phyloP scores from a whole-genome alignment of 2,113 vertebrate genomes.

The Syngnathoides biaculeatus region DNA sequence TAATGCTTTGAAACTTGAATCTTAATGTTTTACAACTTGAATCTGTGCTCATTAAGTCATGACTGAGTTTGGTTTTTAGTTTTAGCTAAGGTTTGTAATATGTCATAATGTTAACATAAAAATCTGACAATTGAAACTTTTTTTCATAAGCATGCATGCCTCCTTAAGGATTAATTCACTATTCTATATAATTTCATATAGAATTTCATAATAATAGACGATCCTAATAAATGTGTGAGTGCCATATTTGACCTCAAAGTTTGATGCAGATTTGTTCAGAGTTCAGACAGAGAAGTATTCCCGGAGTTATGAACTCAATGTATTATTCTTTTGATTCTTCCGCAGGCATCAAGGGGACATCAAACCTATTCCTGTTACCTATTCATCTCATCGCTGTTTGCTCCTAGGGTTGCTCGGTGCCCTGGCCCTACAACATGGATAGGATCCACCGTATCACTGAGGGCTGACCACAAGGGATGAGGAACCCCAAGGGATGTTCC shows the following conservation, averaged over 20 bases:
- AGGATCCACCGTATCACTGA: constrained; percentile 48
- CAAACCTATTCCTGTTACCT: constrained; percentile 4
- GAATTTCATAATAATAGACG: background rate
- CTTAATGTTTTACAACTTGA: background rate
- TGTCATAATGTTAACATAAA: background rate
- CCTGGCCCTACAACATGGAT: constrained; percentile 62
- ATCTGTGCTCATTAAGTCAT: background rate
- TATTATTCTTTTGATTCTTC: constrained; percentile 42
- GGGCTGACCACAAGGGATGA: constrained; percentile 71
- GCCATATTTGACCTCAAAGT: background rate
- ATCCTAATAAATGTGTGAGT: background rate
- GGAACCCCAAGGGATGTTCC: constrained; percentile 62
- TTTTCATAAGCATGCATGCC: background rate
- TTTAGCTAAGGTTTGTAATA: background rate
- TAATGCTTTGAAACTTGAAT: background rate
- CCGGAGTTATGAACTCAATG: constrained; percentile 6
- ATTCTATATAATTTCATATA: background rate
- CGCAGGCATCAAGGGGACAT: constrained; percentile 53
- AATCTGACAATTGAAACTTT: background rate
- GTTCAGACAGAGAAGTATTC: background rate
- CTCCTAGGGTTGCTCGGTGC: constrained; percentile 21
- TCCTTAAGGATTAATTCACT: background rate
- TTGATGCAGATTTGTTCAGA: background rate
- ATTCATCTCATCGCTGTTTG: background rate
- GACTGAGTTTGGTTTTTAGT: background rate